Evolutionary conservation across 2,797 vertebrate genomes (phyloP).

Genomic region (Myotis planiceps): DNA sequence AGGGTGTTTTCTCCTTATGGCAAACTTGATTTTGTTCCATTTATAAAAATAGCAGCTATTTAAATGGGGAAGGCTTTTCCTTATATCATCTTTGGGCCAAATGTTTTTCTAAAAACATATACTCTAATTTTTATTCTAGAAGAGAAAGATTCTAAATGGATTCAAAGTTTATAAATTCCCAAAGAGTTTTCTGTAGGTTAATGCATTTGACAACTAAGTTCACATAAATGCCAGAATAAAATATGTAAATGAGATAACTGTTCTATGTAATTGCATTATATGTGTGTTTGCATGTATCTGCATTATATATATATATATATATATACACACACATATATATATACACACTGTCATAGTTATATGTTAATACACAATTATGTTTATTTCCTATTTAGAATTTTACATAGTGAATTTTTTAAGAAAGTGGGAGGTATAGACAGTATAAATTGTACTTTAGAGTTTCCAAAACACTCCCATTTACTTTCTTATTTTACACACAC

Average conservation of each 20-base stretch:
- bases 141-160: not conserved
- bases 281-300: not conserved
- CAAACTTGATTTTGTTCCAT: constrained; percentile 66
- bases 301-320: not conserved
- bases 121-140: not conserved
- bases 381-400: not conserved
- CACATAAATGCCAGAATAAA: not conserved
- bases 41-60: constrained; percentile 80
- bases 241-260: not conserved
- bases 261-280: not conserved
- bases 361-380: not conserved
- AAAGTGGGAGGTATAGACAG: not conserved
- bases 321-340: not conserved
- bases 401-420: constrained; percentile 17
- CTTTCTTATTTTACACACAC: not conserved
- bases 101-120: constrained; percentile 69
- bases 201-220: not conserved
- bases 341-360: not conserved
- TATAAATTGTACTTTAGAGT: not conserved
- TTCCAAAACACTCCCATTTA: not conserved
- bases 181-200: not conserved
- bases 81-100: constrained; percentile 63
- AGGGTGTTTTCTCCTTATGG: constrained; percentile 63
- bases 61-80: constrained; percentile 70
- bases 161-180: constrained; percentile 17